Percentiles rank a stretch among this genome's conserved stretches.
phyloP scores from a whole-genome alignment of 2,888 invertebrate genomes.

The Drosophila ustulata region DNA sequence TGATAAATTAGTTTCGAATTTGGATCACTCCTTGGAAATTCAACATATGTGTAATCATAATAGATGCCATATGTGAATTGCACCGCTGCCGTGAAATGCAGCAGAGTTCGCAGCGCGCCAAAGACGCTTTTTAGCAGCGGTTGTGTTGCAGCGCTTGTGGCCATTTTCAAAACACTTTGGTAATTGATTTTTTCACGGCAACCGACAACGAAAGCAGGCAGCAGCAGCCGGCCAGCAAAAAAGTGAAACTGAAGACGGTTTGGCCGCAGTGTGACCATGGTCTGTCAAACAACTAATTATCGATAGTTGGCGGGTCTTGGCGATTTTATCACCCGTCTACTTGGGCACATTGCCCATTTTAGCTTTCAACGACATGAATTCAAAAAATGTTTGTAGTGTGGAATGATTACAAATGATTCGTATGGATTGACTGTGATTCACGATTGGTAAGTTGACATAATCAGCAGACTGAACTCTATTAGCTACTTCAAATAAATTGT shows the following conservation, averaged over 20 bases:
- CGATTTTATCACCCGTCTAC: not conserved
- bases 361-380: not conserved
- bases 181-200: conserved; percentile 71
- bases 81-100: conserved; percentile 88
- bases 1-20: conserved; percentile 57
- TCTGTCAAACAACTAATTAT: conserved; percentile 15
- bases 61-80: conserved; percentile 90
- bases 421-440: not conserved
- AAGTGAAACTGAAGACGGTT: conserved; percentile 45
- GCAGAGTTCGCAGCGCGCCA: conserved; percentile 75
- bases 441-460: not conserved
- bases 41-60: conserved; percentile 89
- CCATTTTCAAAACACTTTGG: conserved; percentile 51
- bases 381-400: not conserved
- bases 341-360: conserved; percentile 27
- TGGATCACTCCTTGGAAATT: conserved; percentile 85
- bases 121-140: conserved; percentile 76
- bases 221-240: conserved; percentile 37
- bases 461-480: not conserved
- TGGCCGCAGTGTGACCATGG: conserved; percentile 42
- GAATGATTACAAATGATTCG: not conserved
- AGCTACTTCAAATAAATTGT: not conserved
- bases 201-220: not conserved
- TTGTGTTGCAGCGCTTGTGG: conserved; percentile 49
- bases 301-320: conserved; percentile 28